These are phyloP conservation scores for Acropternis orthonyx DNA, from an alignment of 2,797 vertebrate genomes.

Conservation along the genomic window DNA sequence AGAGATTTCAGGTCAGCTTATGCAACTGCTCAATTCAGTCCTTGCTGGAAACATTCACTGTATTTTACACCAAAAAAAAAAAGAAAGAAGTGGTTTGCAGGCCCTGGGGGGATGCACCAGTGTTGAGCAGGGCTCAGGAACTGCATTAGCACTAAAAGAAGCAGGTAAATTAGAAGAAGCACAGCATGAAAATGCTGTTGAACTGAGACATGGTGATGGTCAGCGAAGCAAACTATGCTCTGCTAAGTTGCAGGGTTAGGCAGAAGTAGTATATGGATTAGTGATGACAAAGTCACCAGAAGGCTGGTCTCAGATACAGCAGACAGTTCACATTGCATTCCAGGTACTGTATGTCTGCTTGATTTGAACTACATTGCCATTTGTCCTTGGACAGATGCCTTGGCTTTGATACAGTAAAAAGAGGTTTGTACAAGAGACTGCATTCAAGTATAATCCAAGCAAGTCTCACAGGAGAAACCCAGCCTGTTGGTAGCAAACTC, in stretches of 20 bases:
- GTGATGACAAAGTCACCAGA: neutral
- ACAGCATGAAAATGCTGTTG: neutral
- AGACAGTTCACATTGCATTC: neutral
- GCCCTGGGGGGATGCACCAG: neutral
- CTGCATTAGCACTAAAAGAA: neutral
- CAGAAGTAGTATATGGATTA: neutral
- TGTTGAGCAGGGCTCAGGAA: neutral
- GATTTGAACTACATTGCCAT: neutral
- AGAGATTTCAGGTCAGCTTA: neutral
- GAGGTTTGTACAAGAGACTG: neutral
- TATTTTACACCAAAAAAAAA: neutral
- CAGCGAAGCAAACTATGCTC: neutral
- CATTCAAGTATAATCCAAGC: fast-evolving
- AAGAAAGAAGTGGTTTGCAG: neutral
- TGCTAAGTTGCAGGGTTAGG: neutral
- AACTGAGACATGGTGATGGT: neutral
- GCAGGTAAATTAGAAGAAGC: neutral
- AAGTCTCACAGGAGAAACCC: neutral
- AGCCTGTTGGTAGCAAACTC: neutral
- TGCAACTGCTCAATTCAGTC: neutral
- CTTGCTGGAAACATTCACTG: neutral
- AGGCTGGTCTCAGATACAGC: neutral
- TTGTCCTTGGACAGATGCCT: neutral
- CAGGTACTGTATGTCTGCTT: neutral
- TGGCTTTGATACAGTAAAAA: neutral